Evolutionary conservation across 2,888 invertebrate genomes (phyloP), one percentile per base, ranked within the genome.

Genomic region (Agrochola macilenta): DNA sequence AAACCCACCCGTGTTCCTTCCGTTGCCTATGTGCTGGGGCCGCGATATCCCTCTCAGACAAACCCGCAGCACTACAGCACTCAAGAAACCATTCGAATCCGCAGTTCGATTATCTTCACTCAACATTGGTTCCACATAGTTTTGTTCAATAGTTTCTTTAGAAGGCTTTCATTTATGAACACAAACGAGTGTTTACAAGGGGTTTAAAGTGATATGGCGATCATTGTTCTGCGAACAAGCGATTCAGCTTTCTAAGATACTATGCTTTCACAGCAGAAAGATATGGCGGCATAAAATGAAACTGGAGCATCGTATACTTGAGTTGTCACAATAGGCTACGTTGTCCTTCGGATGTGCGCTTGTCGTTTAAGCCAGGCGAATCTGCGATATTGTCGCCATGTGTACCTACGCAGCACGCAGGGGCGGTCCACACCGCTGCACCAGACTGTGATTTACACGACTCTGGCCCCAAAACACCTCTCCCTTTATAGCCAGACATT

Each of bases 361-460:
- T 72, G 76, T 75, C 66, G 82, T 79, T 79, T 82, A 75, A 78
- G 73, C 79, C 79, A 70, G 69, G 65, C 69, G 77, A 82, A 82
- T 82, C 66, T 69, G 82, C 66, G 75, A 79, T 85, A 79, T 73
- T 80, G 75, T 72, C 70, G 80, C 83, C 81, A 83, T 87, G 85
- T 87, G 87, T 82, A n/a, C n/a, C n/a, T n/a, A 82, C 85, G 82
- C 52, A 78, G 71, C 26, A 71, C 63, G 78, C 58, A 76, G 65
- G 82, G 84, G 86, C 85, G 86, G 88, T 86, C 90, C 89, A 79
- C 89, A 89, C 89, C 88, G 88, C 87, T 90, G 91, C 88, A 87
- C 76, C 89, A 86, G 87, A 85, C 88, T 85, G 92, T 94, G 94
- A 95, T 95, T 95, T 95, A 95, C 93, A 92, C 90, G 89, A 90